These are phyloP conservation scores for Molossus molossus DNA, from an alignment of 2,797 vertebrate species.

Conservation along the genomic window DNA sequence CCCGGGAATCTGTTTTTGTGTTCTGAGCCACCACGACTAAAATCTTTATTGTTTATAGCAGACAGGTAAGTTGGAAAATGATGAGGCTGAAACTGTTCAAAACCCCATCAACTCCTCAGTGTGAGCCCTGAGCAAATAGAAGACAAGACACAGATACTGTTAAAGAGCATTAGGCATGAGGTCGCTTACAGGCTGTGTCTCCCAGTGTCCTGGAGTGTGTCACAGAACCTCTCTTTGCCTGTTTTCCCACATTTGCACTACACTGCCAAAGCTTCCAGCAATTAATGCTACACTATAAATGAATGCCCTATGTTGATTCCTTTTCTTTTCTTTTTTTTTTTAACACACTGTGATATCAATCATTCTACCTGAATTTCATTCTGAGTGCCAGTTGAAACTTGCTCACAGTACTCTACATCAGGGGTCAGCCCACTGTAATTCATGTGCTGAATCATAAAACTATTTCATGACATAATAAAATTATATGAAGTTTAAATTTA, in stretches of 20 bases:
- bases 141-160: not conserved
- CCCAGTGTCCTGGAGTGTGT: not conserved
- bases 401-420: constrained; percentile 3
- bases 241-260: not conserved
- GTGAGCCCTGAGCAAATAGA: not conserved
- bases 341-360: not conserved
- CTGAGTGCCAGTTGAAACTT: not conserved
- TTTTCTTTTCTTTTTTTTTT: too few relatives aligned
- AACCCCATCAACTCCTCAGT: not conserved
- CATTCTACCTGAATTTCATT: constrained; percentile 1
- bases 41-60: not conserved
- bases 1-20: fast-evolving
- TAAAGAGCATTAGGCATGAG: not conserved
- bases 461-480: constrained; percentile 4
- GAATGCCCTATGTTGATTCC: not conserved
- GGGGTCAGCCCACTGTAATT: not conserved
- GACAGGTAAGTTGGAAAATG: not conserved
- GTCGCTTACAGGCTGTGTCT: not conserved
- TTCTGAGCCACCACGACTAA: not conserved
- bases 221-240: too few relatives aligned
- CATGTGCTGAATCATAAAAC: not conserved
- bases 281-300: not conserved
- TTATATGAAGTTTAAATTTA: constrained; percentile 46
- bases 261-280: not conserved
- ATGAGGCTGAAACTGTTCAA: not conserved